Evolutionary conservation across 2,888 invertebrate species (phyloP).

Genomic region (Formica aserva): DNA sequence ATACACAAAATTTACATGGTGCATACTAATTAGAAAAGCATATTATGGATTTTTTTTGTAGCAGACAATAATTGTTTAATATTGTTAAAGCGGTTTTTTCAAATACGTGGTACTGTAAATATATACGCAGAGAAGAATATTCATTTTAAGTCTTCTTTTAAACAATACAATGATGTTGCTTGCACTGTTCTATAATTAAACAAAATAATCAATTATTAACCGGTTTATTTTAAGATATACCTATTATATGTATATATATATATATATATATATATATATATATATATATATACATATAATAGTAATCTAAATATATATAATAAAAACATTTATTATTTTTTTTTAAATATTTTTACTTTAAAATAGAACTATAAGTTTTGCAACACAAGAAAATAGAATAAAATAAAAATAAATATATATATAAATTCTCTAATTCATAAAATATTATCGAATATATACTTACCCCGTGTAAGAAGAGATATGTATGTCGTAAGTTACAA

Average conservation of each 20-base stretch:
- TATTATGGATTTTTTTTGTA: neutral
- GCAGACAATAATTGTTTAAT: neutral
- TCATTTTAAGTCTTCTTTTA: neutral
- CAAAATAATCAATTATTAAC: neutral
- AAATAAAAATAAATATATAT: neutral
- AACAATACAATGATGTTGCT: neutral
- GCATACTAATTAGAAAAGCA: neutral
- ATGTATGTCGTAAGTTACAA: neutral
- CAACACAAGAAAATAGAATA: neutral
- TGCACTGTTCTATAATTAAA: constrained; percentile 19
- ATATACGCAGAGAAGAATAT: neutral
- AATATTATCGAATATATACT: constrained; percentile 52
- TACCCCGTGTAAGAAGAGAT: neutral
- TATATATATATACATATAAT: neutral
- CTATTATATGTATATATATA: no score
- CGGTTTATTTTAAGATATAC: neutral
- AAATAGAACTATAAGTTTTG: neutral
- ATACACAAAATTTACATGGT: neutral
- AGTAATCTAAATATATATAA: neutral
- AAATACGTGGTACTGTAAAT: neutral
- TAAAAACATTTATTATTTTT: constrained; percentile 8
- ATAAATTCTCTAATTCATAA: neutral
- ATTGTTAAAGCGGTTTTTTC: neutral
- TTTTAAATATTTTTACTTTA: neutral
- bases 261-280: no score